Base-by-base conservation (phyloP, 2,888 invertebrate species). In the Drosophila pseudotalamancana region DNA sequence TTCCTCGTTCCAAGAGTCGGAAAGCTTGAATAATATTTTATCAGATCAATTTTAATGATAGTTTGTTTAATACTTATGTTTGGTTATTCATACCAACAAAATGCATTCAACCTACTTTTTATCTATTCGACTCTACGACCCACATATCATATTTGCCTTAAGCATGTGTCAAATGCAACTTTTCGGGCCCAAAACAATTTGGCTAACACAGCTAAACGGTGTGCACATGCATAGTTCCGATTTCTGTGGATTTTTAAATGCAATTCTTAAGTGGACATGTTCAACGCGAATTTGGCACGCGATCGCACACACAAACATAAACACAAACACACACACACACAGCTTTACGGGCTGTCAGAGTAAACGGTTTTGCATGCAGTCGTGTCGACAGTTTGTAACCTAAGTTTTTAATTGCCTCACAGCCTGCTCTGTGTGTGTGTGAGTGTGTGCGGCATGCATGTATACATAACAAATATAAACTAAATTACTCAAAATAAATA, bases 401-500 rank as follows among this genome's bases (percentile, higher is more conserved):
- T 67, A 64, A 68, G 63, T 83, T 88, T 81, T 81, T 88, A 81
- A 81, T 81, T 81, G 81, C 80, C 62, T 40, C 50, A 55, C 64
- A 60, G 54, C 50, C 49, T 48, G 53, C 25, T 55, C 27, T 49
- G 39, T 53, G 31, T 51, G 61, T 46, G 45, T 40, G 23, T 18
- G 21, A 32, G 12, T 14, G 25, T 50, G 19, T 23, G 37, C 27
- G 11, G 37, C 21, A 43, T 63, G 50, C 70, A 27, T 74, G n/a
- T n/a, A n/a, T n/a, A n/a, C n/a, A 50, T 63, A 25, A 25, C 67
- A 61, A 49, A 55, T 54, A 46, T 40, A 64, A 77, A 67, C 55
- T 57, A 67, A 81, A 84, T 88, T 84, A 87, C 68, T 66, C 62
- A 77, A 87, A 83, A 83, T 87, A 88, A 83, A 87, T 66, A 83